phyloP scores from a whole-genome alignment of 2,888 invertebrate genomes.

The Strigamia crassipes region DNA sequence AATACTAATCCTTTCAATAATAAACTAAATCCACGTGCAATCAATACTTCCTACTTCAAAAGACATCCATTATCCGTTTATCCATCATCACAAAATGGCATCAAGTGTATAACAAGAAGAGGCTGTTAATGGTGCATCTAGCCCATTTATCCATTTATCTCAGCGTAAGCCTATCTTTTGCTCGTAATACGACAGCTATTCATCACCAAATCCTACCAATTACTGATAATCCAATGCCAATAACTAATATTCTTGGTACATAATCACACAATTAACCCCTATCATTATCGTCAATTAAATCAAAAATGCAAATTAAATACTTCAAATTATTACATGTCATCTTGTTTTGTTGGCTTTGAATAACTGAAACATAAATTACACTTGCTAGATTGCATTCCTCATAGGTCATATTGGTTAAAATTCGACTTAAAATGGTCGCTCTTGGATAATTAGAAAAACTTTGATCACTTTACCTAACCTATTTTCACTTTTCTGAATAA shows the following conservation, averaged over 20 bases:
- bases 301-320: no score
- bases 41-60: constrained; percentile 11
- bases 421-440: no score
- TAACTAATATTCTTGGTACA: not conserved
- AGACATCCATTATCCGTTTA: constrained; percentile 31
- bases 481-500: no score
- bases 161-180: not conserved
- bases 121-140: not conserved
- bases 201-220: constrained; percentile 22
- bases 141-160: constrained; percentile 3
- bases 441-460: no score
- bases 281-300: not conserved
- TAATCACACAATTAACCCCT: not conserved
- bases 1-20: not conserved
- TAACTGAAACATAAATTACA: no score
- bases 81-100: constrained; percentile 13
- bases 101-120: constrained; percentile 31
- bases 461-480: no score
- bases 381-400: not conserved
- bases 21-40: constrained; percentile 4
- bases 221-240: constrained; percentile 19
- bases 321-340: no score
- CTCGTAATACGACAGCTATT: not conserved
- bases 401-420: not conserved
- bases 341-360: no score